These are phyloP conservation scores for Seira sanloemensis DNA, from an alignment of 2,888 invertebrate genomes.

Conservation along the genomic window DNA sequence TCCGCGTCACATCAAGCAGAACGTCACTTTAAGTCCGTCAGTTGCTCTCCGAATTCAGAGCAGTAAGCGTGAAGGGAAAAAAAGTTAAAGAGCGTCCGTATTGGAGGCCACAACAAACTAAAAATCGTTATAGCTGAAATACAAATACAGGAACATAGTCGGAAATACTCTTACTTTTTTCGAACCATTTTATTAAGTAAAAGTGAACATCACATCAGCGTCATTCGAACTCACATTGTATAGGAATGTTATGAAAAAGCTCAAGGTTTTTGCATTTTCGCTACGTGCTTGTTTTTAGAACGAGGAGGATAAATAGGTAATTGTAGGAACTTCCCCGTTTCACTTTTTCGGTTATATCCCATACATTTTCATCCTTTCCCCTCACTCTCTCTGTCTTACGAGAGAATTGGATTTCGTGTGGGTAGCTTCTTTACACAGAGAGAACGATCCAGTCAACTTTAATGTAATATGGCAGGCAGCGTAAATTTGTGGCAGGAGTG, in stretches of 20 bases:
- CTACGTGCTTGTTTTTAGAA: neutral
- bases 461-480: neutral
- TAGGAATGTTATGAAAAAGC: too few species aligned
- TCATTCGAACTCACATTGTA: too few species aligned
- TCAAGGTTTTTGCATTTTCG: conserved; percentile 3
- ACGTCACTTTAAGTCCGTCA: too few species aligned
- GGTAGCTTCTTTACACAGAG: conserved; percentile 5
- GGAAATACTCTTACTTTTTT: neutral
- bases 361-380: too few species aligned
- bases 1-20: conserved; percentile 2
- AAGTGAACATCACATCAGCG: conserved; percentile 33
- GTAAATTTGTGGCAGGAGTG: neutral
- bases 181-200: neutral
- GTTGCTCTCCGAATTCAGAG: neutral
- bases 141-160: neutral
- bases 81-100: neutral
- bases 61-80: neutral
- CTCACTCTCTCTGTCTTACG: neutral
- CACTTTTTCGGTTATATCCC: too few species aligned
- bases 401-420: conserved; percentile 45
- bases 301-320: neutral
- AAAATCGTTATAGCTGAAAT: too few species aligned
- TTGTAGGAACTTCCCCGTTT: neutral
- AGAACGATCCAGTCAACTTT: neutral
- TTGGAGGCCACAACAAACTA: too few species aligned